Evolutionary conservation across 2,113 vertebrate species (phyloP), one percentile per base, ranked within the genome.

Genomic region (Meriones unguiculatus): DNA sequence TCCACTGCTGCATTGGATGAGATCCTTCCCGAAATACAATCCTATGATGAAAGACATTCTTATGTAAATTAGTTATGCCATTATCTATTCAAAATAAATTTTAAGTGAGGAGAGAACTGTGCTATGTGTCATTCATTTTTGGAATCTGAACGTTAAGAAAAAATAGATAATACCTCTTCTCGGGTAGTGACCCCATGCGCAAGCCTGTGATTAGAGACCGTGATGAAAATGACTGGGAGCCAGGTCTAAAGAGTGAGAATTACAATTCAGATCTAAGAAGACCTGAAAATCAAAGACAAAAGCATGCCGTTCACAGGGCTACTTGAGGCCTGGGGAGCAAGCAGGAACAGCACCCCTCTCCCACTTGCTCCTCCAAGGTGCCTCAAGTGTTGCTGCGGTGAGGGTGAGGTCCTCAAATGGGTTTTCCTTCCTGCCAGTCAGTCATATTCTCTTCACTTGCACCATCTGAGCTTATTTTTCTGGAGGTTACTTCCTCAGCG

Each of bases 31-130:
- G 85, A 94, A 96, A 95, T 67, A 85, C 80, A 97, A 96, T 77
- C 80, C 89, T 92, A 22, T 62, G 70, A 96, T 97, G 95, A 90
- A 95, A 96, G 35, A 73, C 35, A 57, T 75, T 95, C 70, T 97
- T 94, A 96, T 97, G 94, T 86, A 96, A 98, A 96, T 96, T 32
- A 96, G 94, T 95, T 86, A 90, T 97, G 97, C 98, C 20, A 89
- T 98, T 96, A 89, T 93, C 92, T 80, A 46, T 87, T 94, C 93
- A 96, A 92, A 88, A 70, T 80, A 94, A 97, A 97, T 91, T 93
- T 3, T 0, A 93, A 98, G 81, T 67, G 96, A 97, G 75, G 67
- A 95, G 0, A 0, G 38, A 67, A 54, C 67, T 50, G 73, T 14
- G 28, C 76, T 86, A 88, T 24, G 4, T 67, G 81, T 62, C 94